A percentile compares a stretch with the other conserved stretches of the same genome.
These are phyloP conservation scores for Danio jaintianensis DNA, from an alignment of 2,797 vertebrate species.

Conservation along the genomic window DNA sequence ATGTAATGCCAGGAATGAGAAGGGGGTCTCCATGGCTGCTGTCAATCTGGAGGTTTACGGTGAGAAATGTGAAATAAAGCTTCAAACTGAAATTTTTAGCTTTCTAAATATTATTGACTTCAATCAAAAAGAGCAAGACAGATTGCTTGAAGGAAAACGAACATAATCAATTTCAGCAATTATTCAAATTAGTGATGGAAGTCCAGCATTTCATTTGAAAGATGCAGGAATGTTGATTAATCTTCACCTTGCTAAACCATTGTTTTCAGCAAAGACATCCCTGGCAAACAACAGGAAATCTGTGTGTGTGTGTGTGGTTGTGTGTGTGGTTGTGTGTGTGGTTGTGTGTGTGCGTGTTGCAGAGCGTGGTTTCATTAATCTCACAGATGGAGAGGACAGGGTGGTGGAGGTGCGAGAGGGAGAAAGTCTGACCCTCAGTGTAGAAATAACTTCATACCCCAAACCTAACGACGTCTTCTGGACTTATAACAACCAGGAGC, in stretches of 20 bases:
- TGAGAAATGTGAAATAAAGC: conserved; percentile 68
- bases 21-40: conserved; percentile 78
- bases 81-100: background rate
- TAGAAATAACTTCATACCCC: conserved; percentile 90
- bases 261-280: background rate
- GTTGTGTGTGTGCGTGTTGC: conserved; percentile 24
- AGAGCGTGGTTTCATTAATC: conserved; percentile 91
- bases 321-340: no score
- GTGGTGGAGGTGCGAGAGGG: conserved; percentile 88
- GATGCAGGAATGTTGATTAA: background rate
- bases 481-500: conserved; percentile 84
- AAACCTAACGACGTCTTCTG: conserved; percentile 81
- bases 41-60: conserved; percentile 88
- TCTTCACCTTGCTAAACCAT: background rate
- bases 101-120: background rate
- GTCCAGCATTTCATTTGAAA: background rate
- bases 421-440: conserved; percentile 86
- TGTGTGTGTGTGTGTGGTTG: background rate
- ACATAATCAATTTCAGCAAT: background rate
- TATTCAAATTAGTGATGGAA: background rate
- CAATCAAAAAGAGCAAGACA: background rate
- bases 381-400: conserved; percentile 78
- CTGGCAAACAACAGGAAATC: background rate
- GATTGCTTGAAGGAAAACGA: background rate
- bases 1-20: conserved; percentile 87